phyloP scores from a whole-genome alignment of 2,797 vertebrate species.

The Sebastes kiyomatsui region DNA sequence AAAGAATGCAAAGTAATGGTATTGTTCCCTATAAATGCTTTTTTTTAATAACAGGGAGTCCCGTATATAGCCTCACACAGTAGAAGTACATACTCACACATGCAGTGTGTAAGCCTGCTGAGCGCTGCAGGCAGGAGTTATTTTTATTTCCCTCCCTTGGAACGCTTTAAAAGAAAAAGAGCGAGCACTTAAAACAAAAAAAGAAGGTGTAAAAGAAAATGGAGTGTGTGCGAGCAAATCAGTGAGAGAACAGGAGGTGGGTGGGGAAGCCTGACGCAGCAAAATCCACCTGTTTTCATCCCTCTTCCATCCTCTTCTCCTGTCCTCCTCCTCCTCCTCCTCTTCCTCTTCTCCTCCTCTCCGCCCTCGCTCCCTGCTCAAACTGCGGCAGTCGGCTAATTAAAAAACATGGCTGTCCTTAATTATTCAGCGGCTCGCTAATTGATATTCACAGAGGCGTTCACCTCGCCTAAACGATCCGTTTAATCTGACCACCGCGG shows the following conservation, averaged over 20 bases:
- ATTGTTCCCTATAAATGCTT: background rate
- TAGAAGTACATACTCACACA: background rate
- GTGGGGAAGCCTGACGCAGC: conserved; percentile 66
- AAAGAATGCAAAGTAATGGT: background rate
- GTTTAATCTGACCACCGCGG: conserved; percentile 79
- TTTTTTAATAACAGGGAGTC: background rate
- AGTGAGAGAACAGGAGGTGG: conserved; percentile 29
- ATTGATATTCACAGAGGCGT: conserved; percentile 87
- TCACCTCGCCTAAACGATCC: conserved; percentile 78
- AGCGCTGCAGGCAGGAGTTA: conserved; percentile 24
- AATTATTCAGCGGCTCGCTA: conserved; percentile 88
- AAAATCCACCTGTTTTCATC: conserved; percentile 64
- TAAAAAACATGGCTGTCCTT: conserved; percentile 86
- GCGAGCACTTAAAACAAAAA: conserved; percentile 39
- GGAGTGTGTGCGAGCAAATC: conserved; percentile 36
- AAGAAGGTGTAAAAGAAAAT: conserved; percentile 52
- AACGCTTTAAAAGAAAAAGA: conserved; percentile 11
- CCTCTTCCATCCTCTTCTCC: conserved; percentile 43
- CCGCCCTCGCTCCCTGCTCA: conserved; percentile 51
- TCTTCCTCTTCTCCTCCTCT: background rate
- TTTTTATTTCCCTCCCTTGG: conserved; percentile 37
- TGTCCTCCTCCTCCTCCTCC: conserved; percentile 20
- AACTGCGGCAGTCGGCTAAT: conserved; percentile 86
- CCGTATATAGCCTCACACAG: background rate
- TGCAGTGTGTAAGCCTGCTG: conserved; percentile 1